A percentile compares a stretch with the other conserved stretches of the same genome.
These are phyloP conservation scores for Tachina fera DNA, from an alignment of 2,888 invertebrate species.

Conservation along the genomic window DNA sequence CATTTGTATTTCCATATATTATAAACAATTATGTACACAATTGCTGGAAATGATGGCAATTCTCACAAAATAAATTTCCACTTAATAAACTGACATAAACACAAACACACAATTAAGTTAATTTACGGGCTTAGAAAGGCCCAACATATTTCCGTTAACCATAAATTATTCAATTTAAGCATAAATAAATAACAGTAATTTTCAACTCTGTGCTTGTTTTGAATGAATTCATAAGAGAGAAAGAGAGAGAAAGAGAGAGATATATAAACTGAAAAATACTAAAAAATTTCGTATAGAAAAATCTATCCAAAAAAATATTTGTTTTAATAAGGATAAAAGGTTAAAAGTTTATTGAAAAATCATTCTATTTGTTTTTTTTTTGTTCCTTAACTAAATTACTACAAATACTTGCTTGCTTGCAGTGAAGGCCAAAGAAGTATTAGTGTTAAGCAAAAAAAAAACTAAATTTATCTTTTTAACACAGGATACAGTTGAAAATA, in stretches of 20 bases:
- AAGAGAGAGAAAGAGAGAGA: background rate
- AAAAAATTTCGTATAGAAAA: slow-evolving; percentile 2
- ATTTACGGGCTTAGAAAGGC: slow-evolving; percentile 17
- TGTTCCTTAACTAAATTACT: slow-evolving; percentile 1
- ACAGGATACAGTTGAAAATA: slow-evolving; percentile 24
- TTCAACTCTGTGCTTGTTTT: background rate
- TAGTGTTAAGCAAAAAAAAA: slow-evolving; percentile 26
- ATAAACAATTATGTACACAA: background rate
- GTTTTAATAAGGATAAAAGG: slow-evolving; percentile 1
- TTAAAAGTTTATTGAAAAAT: slow-evolving; percentile 20
- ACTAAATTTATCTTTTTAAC: slow-evolving; percentile 1
- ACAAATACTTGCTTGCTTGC: slow-evolving; percentile 17
- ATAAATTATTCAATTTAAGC: slow-evolving; percentile 37
- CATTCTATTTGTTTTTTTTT: background rate
- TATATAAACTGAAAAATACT: background rate
- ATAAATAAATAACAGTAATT: background rate
- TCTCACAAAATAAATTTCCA: background rate
- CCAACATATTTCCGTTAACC: slow-evolving; percentile 8
- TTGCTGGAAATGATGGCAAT: background rate
- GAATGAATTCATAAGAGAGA: background rate
- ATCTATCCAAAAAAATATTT: slow-evolving; percentile 10
- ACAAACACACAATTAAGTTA: slow-evolving; percentile 5
- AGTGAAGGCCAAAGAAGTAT: slow-evolving; percentile 27
- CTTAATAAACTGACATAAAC: background rate
- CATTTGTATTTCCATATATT: too few species aligned